Evolutionary conservation across 2,113 vertebrate genomes (phyloP), one percentile per base, ranked within the genome.

Genomic region (Tor tambroides): DNA sequence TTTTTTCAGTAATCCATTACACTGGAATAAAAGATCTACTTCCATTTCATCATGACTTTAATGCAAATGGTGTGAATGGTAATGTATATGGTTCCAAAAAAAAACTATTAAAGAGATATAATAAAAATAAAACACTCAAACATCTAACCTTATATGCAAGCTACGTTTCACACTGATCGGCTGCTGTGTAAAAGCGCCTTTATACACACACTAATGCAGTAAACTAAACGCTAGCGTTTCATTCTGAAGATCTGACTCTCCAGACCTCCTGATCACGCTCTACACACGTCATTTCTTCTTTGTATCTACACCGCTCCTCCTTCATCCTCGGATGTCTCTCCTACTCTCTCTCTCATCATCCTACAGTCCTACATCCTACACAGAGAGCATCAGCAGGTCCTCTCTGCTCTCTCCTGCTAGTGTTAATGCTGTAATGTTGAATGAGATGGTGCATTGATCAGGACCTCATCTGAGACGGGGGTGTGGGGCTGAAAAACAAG

Each of bases 371-470:
- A 4, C 19, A 21, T 59, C 54, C 54, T 23, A 59, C 56, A 59
- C 56, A 4, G 21, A 59, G 56, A 59, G 56, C 56, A 59, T 59
- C 74, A 43, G 56, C 56, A 49, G 15, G 28, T 59, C 35, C 11
- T 38, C n/a, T 17, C 74, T 43, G 10, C 4, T 30, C 63, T 56
- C 32, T 59, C 28, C 32, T 63, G 78, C 41, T 81, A 56, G 80
- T 69, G 80, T 79, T 30, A 38, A 83, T 84, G 43, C 46, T 28
- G 12, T 71, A 54, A 84, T 84, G 43, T 63, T 28, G 12, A 54
- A 80, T 80, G 71, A 59, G 65, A 72, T 56, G 12, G 32, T 80
- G 46, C 79, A 72, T 61, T 41, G 77, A 80, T 86, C 46, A 14
- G 49, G 32, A 81, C 23, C 14, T 51, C 84, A 43, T 61, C 26